phyloP scores from a whole-genome alignment of 2,113 vertebrate genomes.

The Mustela lutreola region DNA sequence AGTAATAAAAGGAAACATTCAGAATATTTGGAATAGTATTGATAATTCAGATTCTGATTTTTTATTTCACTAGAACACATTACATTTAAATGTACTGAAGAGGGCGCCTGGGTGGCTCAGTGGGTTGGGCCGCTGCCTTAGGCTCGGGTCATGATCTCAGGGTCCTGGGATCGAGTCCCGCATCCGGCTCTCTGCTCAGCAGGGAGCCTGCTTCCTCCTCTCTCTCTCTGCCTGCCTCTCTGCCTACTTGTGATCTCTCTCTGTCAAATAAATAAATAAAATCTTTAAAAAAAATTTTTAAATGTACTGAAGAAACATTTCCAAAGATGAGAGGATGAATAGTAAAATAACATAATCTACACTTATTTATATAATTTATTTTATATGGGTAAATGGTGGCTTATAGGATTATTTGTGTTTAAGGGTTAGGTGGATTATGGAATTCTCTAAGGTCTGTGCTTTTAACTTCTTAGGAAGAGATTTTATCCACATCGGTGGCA shows the following conservation, averaged over 20 bases:
- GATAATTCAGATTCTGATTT: neutral
- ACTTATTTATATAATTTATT: neutral
- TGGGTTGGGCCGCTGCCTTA: too few relatives aligned
- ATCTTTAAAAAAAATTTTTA: neutral
- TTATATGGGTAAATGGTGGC: neutral
- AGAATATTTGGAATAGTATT: neutral
- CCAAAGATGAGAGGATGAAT: neutral
- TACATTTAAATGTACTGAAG: neutral
- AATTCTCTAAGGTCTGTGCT: neutral
- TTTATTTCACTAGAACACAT: neutral
- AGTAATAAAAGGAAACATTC: neutral
- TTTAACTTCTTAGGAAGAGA: neutral
- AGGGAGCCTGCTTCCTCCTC: too few relatives aligned
- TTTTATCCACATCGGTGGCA: neutral
- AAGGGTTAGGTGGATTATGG: neutral
- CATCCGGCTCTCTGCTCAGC: too few relatives aligned
- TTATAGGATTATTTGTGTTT: neutral
- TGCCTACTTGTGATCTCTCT: too few relatives aligned
- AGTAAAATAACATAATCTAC: neutral
- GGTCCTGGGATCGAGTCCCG: too few relatives aligned
- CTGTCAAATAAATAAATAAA: too few relatives aligned
- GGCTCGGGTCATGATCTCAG: too few relatives aligned
- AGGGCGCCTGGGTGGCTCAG: neutral
- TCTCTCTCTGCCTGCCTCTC: too few relatives aligned
- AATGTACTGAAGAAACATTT: neutral